phyloP scores from a whole-genome alignment of 2,888 invertebrate genomes.

The Merodon equestris region DNA sequence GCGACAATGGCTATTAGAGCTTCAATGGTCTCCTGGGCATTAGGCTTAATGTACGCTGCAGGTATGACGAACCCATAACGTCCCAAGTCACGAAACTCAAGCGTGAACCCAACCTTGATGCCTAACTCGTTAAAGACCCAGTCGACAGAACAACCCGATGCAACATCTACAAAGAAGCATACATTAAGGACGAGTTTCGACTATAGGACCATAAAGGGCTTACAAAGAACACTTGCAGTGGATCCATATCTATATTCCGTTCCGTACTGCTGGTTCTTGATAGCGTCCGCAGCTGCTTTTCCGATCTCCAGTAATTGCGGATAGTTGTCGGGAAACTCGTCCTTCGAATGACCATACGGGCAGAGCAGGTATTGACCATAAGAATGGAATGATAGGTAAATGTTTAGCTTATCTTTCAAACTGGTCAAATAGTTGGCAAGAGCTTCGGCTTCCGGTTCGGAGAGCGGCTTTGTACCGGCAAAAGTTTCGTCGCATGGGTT shows the following conservation, averaged over 20 bases:
- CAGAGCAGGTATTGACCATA: slow-evolving; percentile 83
- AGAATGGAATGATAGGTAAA: slow-evolving; percentile 83
- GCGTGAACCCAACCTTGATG: slow-evolving; percentile 80
- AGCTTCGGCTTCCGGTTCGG: slow-evolving; percentile 81
- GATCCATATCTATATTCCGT: slow-evolving; percentile 81
- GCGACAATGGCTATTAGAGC: slow-evolving; percentile 80
- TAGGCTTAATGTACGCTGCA: slow-evolving; percentile 82
- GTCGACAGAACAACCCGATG: slow-evolving; percentile 79
- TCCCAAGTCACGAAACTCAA: slow-evolving; percentile 85
- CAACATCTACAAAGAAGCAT: slow-evolving; percentile 75
- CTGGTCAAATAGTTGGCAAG: slow-evolving; percentile 79
- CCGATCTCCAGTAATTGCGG: slow-evolving; percentile 79
- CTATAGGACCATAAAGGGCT: no score
- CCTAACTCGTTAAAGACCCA: slow-evolving; percentile 80
- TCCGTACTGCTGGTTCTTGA: slow-evolving; percentile 78
- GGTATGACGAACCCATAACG: slow-evolving; percentile 85
- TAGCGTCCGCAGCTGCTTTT: slow-evolving; percentile 80
- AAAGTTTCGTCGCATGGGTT: slow-evolving; percentile 78
- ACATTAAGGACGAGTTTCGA: not conserved
- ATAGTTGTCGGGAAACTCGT: slow-evolving; percentile 79
- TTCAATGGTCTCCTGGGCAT: slow-evolving; percentile 81
- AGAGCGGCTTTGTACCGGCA: slow-evolving; percentile 81
- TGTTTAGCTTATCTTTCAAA: slow-evolving; percentile 78
- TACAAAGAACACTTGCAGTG: slow-evolving; percentile 82
- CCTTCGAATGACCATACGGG: slow-evolving; percentile 81